These are phyloP conservation scores for Aphidoletes aphidimyza DNA, from an alignment of 2,888 invertebrate genomes.

Conservation along the genomic window DNA sequence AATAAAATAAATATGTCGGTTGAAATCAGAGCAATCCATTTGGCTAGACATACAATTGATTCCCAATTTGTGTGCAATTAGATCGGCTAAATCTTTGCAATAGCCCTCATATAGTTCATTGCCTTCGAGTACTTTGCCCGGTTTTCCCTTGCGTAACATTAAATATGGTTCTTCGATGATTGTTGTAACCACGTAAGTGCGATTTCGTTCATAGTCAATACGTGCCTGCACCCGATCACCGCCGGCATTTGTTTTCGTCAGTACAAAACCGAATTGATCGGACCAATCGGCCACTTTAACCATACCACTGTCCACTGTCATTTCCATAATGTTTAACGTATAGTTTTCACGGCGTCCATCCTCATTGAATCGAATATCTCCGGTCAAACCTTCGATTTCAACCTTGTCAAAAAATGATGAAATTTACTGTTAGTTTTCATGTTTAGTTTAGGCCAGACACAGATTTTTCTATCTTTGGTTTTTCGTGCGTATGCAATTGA, in stretches of 20 bases:
- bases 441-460: background rate
- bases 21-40: background rate
- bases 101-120: constrained; percentile 90
- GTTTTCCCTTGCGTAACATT: constrained; percentile 77
- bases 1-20: background rate
- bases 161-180: constrained; percentile 90
- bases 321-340: constrained; percentile 88
- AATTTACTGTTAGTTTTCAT: background rate
- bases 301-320: constrained; percentile 94
- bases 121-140: constrained; percentile 73
- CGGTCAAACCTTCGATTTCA: constrained; percentile 89
- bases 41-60: constrained; percentile 80
- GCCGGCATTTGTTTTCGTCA: constrained; percentile 75
- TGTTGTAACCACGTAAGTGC: constrained; percentile 87
- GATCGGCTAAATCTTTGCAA: constrained; percentile 89
- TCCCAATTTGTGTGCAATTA: constrained; percentile 81
- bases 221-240: constrained; percentile 78
- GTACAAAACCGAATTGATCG: constrained; percentile 79
- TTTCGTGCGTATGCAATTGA: no score
- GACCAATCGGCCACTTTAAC: constrained; percentile 92
- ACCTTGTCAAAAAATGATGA: constrained; percentile 69
- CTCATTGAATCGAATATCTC: constrained; percentile 90
- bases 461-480: no score
- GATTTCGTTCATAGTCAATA: constrained; percentile 80
- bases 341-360: constrained; percentile 90